Conservation (phyloP, 2,888 invertebrate genomes). For the Callyntrura sp. region DNA sequence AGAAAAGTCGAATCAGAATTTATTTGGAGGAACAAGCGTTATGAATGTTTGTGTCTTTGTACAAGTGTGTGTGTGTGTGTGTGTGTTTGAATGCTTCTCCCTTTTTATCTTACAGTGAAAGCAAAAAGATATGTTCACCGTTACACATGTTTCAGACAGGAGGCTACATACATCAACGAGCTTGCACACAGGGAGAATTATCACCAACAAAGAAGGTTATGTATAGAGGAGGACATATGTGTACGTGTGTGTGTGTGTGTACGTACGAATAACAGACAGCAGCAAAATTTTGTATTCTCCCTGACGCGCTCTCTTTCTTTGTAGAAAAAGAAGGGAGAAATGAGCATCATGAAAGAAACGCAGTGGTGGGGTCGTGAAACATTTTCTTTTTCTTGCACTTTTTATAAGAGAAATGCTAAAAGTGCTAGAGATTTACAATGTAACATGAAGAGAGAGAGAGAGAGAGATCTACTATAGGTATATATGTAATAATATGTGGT, state of each 20-base stretch:
- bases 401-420: background rate
- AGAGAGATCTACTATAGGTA: background rate
- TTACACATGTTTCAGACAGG: constrained; percentile 36
- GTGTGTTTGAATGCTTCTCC: background rate
- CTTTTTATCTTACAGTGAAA: constrained; percentile 13
- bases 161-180: constrained; percentile 5
- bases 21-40: background rate
- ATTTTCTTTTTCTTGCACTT: constrained; percentile 5
- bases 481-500: constrained; percentile 38
- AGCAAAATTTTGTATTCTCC: too few relatives aligned
- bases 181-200: constrained; percentile 25
- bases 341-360: background rate
- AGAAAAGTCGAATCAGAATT: constrained; percentile 46
- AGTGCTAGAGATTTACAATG: constrained; percentile 32
- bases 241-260: background rate
- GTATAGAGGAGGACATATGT: background rate
- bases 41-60: too few relatives aligned
- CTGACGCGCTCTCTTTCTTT: too few relatives aligned
- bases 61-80: too few relatives aligned
- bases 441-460: constrained; percentile 9
- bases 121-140: constrained; percentile 27
- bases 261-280: background rate
- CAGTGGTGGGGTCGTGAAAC: constrained; percentile 28
- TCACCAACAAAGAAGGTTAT: background rate
- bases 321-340: background rate